These are phyloP conservation scores for Falco concolor DNA, from an alignment of 2,797 vertebrate genomes.

Conservation along the genomic window DNA sequence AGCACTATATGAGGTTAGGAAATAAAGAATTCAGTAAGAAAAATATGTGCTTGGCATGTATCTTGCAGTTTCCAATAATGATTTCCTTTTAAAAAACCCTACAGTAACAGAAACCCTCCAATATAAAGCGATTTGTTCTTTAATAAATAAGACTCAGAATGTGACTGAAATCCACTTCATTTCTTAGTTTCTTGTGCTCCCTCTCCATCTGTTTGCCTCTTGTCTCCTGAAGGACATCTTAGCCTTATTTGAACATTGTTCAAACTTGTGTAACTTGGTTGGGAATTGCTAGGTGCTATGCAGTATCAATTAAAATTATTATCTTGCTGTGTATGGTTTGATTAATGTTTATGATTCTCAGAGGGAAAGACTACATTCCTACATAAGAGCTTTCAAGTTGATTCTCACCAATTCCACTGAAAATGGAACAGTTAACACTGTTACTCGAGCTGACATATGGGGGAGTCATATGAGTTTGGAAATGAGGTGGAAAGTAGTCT, in stretches of 20 bases:
- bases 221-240: not conserved
- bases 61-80: not conserved
- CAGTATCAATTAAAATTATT: conserved; percentile 7
- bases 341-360: not conserved
- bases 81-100: not conserved
- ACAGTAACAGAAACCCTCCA: not conserved
- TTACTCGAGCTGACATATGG: not conserved
- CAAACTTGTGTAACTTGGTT: not conserved
- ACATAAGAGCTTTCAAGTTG: not conserved
- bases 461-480: not conserved
- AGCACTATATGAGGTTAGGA: not conserved
- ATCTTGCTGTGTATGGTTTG: not conserved
- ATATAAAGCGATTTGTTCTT: not conserved
- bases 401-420: not conserved
- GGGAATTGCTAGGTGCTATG: not conserved
- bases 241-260: not conserved
- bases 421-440: conserved; percentile 10
- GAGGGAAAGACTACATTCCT: not conserved
- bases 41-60: not conserved
- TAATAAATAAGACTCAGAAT: not conserved
- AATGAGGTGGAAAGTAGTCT: not conserved
- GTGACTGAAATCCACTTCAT: not conserved
- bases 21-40: not conserved
- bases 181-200: not conserved
- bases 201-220: not conserved